Base-by-base conservation (phyloP, 1,140 invertebrate species). In the Drosophila leontia region DNA sequence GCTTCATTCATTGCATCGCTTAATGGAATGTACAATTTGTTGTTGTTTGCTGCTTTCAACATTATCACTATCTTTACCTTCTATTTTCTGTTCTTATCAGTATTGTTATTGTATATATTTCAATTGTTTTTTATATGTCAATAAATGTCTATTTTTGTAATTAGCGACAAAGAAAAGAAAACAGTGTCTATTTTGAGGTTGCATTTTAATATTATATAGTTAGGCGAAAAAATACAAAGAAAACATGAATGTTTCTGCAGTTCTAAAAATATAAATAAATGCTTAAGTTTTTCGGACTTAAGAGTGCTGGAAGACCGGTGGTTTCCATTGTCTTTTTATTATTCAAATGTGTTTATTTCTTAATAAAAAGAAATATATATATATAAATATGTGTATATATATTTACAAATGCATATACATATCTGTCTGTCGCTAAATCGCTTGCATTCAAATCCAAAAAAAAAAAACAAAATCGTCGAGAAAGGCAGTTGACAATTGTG, bases 401-500 rank as follows among this genome's bases (percentile, higher is more conserved):
- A 15, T 26, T 12, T 37, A 5, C 12, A 15, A 32, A 32, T 39
- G n/a, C 29, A 32, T 19, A 4, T 8, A 32, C 13, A 19, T 19
- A 26, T 50, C 12, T 44, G 13, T 51, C 8, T 71, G 64, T 69
- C 17, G 17, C 19, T 57, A 56, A 68, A 56, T 68, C 50, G 42
- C n/a, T 37, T 72, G 53, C 69, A 72, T 72, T 72, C 69, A 72
- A 72, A 72, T 71, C 69, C 37, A 50, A 71, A 72, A 53, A 72
- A 72, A 59, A 72, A 50, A 71, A 72, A 53, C 51, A 72, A 71
- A 72, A 71, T 72, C 67, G 69, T 15, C 32, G 67, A 71, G 69
- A 72, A 72, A 72, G 69, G 69, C 69, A 70, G 61, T 70, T 72
- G 67, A 72, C 67, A 72, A 72, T 72, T 72, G 69, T 71, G 75